Percentiles rank a stretch among this genome's conserved stretches.
Conservation (phyloP, 1,140 invertebrate genomes). For the Aplysia californica region DNA sequence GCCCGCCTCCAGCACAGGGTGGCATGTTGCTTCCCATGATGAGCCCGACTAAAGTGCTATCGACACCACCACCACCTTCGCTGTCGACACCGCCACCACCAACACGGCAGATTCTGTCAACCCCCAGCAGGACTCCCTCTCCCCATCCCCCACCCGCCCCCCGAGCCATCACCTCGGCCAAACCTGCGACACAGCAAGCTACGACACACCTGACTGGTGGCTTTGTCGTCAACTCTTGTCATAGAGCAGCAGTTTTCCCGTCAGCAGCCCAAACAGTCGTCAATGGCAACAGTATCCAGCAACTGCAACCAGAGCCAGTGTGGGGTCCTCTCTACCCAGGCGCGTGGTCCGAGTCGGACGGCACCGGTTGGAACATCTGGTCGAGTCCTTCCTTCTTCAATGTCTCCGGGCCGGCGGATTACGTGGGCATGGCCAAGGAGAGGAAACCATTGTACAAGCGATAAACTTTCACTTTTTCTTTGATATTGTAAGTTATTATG, state of each 20-base stretch:
- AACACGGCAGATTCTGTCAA: neutral
- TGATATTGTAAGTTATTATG: too few relatives aligned
- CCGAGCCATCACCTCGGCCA: neutral
- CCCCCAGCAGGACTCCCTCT: neutral
- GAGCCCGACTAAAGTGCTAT: neutral
- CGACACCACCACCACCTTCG: neutral
- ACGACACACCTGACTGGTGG: too few relatives aligned
- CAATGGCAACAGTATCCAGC: neutral
- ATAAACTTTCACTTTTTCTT: neutral
- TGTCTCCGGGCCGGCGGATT: neutral
- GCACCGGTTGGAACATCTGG: conserved; percentile 22
- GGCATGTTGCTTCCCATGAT: neutral
- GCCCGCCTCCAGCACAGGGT: too few relatives aligned
- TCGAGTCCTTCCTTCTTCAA: conserved; percentile 9
- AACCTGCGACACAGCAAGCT: too few relatives aligned
- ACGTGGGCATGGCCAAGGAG: neutral
- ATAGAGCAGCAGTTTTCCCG: too few relatives aligned
- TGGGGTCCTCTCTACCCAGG: too few relatives aligned
- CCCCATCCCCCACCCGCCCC: neutral
- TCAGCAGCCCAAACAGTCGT: too few relatives aligned
- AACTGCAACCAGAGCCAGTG: neutral
- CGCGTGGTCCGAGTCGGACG: too few relatives aligned
- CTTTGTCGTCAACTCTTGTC: too few relatives aligned
- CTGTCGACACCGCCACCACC: neutral
- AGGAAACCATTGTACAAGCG: conserved; percentile 20